phyloP scores from a whole-genome alignment of 2,113 vertebrate genomes.

The Cichladusa arquata region DNA sequence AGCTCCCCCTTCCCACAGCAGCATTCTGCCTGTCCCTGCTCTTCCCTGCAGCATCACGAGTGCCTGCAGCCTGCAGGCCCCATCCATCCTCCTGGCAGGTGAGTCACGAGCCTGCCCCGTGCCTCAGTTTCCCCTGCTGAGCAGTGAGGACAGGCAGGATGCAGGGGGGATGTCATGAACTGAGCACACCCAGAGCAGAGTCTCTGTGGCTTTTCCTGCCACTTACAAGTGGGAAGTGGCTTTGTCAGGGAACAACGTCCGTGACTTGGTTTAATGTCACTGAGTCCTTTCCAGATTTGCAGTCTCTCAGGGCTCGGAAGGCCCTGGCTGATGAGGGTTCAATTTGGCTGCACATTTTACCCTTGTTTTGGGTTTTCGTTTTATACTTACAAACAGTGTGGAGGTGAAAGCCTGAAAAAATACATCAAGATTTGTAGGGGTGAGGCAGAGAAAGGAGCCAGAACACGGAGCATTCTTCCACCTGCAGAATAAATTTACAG shows the following conservation, averaged over 20 bases:
- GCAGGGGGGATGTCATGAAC: not conserved
- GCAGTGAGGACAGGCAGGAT: fast-evolving
- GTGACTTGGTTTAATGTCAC: not conserved
- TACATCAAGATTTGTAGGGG: not conserved
- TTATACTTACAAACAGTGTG: not conserved
- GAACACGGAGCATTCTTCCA: not conserved
- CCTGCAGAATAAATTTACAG: not conserved
- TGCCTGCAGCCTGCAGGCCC: not conserved
- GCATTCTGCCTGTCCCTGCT: not conserved
- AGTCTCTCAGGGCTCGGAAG: not conserved
- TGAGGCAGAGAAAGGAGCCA: not conserved
- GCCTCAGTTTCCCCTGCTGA: constrained; percentile 18
- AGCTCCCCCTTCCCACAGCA: fast-evolving
- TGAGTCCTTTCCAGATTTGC: not conserved
- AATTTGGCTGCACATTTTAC: not conserved
- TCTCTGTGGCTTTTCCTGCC: not conserved
- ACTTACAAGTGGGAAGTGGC: not conserved
- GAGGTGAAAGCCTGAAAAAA: not conserved
- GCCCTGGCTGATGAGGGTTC: not conserved
- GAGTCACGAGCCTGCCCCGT: not conserved
- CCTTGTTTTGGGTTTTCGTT: not conserved
- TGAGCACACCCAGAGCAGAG: fast-evolving
- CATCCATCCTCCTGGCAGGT: not conserved
- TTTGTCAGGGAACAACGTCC: fast-evolving
- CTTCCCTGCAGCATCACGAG: not conserved